A percentile compares a stretch with the other conserved stretches of the same genome.
Conservation (phyloP, 30 jellyfish, hydroid and myxozoan genomes). For the Hydractinia echinata region DNA sequence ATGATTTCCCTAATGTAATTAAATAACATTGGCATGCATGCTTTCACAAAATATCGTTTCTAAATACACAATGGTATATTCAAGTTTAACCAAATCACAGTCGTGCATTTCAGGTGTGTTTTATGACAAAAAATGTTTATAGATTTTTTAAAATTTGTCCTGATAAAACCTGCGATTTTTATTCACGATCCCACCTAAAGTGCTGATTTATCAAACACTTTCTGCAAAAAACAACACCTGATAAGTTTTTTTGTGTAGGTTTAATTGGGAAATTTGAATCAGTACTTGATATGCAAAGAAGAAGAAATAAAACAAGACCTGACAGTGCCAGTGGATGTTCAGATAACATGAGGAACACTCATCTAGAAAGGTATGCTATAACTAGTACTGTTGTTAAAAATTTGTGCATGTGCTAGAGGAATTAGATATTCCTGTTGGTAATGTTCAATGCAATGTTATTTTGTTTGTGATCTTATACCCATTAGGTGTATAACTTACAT, state of each 20-base stretch:
- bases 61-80: too few species aligned
- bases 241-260: not conserved
- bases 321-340: not conserved
- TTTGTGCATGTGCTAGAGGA: not conserved
- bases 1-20: too few species aligned
- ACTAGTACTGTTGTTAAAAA: not conserved
- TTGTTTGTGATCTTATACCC: not conserved
- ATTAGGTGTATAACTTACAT: not conserved
- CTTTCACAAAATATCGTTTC: too few species aligned
- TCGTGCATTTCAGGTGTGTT: too few species aligned
- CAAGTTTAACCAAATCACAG: too few species aligned
- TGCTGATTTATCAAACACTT: too few species aligned
- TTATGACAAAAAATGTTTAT: too few species aligned
- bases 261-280: not conserved
- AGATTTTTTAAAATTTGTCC: too few species aligned
- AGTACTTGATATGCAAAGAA: constrained; percentile 8
- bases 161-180: too few species aligned
- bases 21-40: too few species aligned
- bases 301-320: not conserved
- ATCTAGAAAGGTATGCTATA: not conserved
- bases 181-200: too few species aligned
- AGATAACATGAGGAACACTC: not conserved
- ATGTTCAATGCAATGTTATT: not conserved
- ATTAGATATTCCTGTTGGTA: not conserved
- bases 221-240: too few species aligned